phyloP scores from a whole-genome alignment of 2,888 invertebrate genomes.

The Aphodius sticticus region DNA sequence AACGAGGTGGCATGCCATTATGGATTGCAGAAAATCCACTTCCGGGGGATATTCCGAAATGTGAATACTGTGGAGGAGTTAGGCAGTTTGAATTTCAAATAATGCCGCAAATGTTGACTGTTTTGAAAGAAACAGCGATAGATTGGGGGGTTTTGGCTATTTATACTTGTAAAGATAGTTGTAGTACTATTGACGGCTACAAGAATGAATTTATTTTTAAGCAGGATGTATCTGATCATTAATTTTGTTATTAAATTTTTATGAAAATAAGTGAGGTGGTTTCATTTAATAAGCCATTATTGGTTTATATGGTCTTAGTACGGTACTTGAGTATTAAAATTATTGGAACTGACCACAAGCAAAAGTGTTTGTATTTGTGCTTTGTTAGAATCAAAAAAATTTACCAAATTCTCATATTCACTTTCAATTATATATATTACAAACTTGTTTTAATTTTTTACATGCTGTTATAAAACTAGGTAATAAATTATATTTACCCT shows the following conservation, averaged over 20 bases:
- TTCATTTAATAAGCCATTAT: neutral
- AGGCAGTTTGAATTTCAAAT: constrained; percentile 91
- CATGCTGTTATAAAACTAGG: no score
- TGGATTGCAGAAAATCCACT: constrained; percentile 77
- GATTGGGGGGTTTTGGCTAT: constrained; percentile 92
- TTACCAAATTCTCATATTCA: no score
- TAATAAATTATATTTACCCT: no score
- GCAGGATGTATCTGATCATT: constrained; percentile 73
- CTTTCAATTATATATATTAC: no score
- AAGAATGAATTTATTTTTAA: constrained; percentile 82
- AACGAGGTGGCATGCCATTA: constrained; percentile 80
- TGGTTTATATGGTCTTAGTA: no score
- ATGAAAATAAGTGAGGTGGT: constrained; percentile 16
- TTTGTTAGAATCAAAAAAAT: no score
- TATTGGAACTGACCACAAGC: no score
- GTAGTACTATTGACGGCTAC: constrained; percentile 66
- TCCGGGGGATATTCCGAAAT: constrained; percentile 70
- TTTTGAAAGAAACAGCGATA: constrained; percentile 60
- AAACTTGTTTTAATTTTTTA: no score
- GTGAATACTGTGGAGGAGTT: constrained; percentile 75
- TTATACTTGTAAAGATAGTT: constrained; percentile 86
- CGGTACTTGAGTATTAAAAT: no score
- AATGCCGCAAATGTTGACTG: constrained; percentile 57
- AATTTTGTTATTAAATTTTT: constrained; percentile 12
- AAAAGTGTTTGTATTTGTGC: no score